A percentile compares a stretch with the other conserved stretches of the same genome.
phyloP scores from a whole-genome alignment of 2,113 vertebrate species.

The Apodemus sylvaticus region DNA sequence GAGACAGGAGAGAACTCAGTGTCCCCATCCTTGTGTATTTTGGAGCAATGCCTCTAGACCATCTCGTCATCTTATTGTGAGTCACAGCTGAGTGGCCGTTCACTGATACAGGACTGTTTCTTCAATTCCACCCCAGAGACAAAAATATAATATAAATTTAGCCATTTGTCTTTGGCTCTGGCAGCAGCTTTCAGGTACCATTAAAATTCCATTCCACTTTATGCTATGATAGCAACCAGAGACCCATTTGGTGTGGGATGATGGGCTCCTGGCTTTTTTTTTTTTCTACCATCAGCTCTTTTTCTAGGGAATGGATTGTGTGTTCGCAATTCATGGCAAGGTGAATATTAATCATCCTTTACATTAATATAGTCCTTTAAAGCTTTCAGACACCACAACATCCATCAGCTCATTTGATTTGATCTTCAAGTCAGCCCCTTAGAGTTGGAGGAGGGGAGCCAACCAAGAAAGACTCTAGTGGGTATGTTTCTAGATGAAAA shows the following conservation, averaged over 20 bases:
- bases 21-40: background rate
- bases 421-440: slow-evolving; percentile 44
- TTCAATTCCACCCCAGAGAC: slow-evolving; percentile 37
- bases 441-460: background rate
- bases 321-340: slow-evolving; percentile 1
- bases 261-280: slow-evolving; percentile 18
- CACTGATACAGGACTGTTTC: slow-evolving; percentile 28
- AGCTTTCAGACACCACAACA: background rate
- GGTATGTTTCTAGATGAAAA: slow-evolving; percentile 6
- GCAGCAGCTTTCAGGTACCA: slow-evolving; percentile 39
- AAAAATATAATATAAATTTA: slow-evolving; percentile 45
- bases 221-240: slow-evolving; percentile 54
- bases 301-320: slow-evolving; percentile 20
- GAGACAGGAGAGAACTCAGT: background rate
- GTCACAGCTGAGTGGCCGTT: slow-evolving; percentile 36
- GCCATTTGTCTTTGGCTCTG: slow-evolving; percentile 51
- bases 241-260: background rate
- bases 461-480: background rate
- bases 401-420: slow-evolving; percentile 29
- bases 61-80: slow-evolving; percentile 53
- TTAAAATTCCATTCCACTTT: slow-evolving; percentile 49
- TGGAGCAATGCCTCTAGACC: background rate
- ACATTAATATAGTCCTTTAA: background rate
- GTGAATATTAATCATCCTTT: slow-evolving; percentile 57
- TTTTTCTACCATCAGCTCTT: slow-evolving; percentile 38